Base-by-base conservation (phyloP, 1,140 invertebrate species). In the Phocides pigmalion region DNA sequence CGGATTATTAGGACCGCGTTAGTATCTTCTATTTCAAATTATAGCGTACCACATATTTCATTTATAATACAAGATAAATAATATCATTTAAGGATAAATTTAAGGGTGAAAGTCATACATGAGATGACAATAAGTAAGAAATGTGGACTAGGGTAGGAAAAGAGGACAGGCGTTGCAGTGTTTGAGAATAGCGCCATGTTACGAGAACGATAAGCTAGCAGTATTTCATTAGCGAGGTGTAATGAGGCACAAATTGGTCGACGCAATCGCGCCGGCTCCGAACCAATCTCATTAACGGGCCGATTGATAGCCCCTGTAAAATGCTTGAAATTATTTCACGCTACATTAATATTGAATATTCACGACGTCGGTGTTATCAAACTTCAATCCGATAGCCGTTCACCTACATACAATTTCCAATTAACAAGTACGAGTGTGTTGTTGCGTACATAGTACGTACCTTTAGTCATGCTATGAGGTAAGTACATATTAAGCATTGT, bases 301-400 rank as follows among this genome's bases (percentile, higher is more conserved):
- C 78, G 82, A 87, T 86, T 87, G 82, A 88, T 88, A 82, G 83
- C 78, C 82, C 62, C 74, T 80, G 81, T 83, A 85, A 87, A 90
- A 85, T 79, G 84, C 72, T 88, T 80, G 71, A 81, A 87, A 87
- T 83, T 86, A 87, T 90, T 88, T 88, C 66, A 82, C 79, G 81
- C 73, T 82, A 82, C 82, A 88, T 88, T 84, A 79, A 84, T 87
- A 85, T 84, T 87, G 78, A 82, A 86, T 82, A 86, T 87, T 77
- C 69, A 78, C 64, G 69, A 74, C 70, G 68, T 28, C 76, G 68
- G 64, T 64, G 53, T 64, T 75, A 68, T 76, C 70, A 70, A 28
- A 72, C 66, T 53, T 11, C 49, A 25, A 49, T 49, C 62, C 44
- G 46, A 64, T 51, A 64, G 61, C 67, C 41, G 51, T n/a, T n/a